phyloP scores from a whole-genome alignment of 1,140 invertebrate genomes.

The Papilio xuthus region DNA sequence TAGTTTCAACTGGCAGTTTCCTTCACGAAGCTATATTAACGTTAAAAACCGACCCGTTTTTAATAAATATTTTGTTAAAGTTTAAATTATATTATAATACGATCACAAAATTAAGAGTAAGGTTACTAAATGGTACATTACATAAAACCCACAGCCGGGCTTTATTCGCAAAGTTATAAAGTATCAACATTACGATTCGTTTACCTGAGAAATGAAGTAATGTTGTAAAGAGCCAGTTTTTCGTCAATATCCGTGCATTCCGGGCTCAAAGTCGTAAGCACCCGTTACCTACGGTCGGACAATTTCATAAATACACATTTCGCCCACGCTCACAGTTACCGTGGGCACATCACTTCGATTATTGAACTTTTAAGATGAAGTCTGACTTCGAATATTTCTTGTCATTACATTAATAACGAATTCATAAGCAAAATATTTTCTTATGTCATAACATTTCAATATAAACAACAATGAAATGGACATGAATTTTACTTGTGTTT shows the following conservation, averaged over 20 bases:
- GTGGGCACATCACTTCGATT: neutral
- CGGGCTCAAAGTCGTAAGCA: neutral
- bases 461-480: neutral
- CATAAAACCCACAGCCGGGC: neutral
- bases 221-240: constrained; percentile 20
- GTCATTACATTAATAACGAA: neutral
- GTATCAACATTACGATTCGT: neutral
- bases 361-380: neutral
- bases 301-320: constrained; percentile 37
- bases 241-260: neutral
- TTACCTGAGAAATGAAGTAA: constrained; percentile 14
- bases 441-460: neutral
- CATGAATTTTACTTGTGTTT: too few species aligned
- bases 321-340: constrained; percentile 5
- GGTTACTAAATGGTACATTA: neutral
- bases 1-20: neutral
- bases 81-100: neutral
- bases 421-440: neutral
- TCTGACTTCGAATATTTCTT: neutral
- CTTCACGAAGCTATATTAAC: neutral
- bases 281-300: neutral
- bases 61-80: neutral
- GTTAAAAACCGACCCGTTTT: too few species aligned
- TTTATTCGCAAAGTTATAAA: constrained; percentile 10
- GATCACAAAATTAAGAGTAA: neutral